These are phyloP conservation scores for Harpalus rufipes DNA, from an alignment of 2,888 invertebrate genomes.

Conservation along the genomic window DNA sequence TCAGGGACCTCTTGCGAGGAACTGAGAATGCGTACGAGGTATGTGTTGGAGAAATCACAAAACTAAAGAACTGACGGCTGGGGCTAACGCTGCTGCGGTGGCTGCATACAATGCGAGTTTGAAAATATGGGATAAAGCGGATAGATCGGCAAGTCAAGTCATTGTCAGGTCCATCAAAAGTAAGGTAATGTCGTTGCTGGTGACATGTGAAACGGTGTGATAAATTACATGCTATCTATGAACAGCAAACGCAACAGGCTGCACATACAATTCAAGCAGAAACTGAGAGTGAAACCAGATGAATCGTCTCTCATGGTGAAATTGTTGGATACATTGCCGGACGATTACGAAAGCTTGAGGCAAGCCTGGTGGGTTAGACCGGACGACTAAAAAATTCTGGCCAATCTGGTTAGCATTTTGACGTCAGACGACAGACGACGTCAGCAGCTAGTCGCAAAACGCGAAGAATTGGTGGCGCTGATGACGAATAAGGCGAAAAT, in stretches of 20 bases:
- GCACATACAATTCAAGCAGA: conserved; percentile 13
- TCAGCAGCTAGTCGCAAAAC: no score
- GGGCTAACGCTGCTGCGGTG: neutral
- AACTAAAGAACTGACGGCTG: conserved; percentile 1
- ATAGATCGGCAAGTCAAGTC: neutral
- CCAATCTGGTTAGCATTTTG: no score
- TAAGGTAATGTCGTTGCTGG: neutral
- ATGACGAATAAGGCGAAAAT: no score
- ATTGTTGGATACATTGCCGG: no score
- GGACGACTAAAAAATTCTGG: no score
- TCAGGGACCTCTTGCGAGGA: conserved; percentile 55
- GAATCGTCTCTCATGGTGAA: no score
- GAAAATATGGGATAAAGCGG: conserved; percentile 38
- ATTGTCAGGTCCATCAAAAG: neutral
- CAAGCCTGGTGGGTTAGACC: no score
- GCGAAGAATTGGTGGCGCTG: no score
- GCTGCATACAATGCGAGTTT: conserved; percentile 41
- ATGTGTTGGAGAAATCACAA: conserved; percentile 46
- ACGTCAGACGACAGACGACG: no score
- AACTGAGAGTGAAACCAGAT: no score
- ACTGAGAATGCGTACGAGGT: conserved; percentile 42
- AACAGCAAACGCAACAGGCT: conserved; percentile 28
- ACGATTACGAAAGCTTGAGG: no score
- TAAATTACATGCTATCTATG: neutral
- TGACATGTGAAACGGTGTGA: conserved; percentile 22